Conservation (phyloP, 2,888 invertebrate genomes). For the Neuroscelio doddi region DNA sequence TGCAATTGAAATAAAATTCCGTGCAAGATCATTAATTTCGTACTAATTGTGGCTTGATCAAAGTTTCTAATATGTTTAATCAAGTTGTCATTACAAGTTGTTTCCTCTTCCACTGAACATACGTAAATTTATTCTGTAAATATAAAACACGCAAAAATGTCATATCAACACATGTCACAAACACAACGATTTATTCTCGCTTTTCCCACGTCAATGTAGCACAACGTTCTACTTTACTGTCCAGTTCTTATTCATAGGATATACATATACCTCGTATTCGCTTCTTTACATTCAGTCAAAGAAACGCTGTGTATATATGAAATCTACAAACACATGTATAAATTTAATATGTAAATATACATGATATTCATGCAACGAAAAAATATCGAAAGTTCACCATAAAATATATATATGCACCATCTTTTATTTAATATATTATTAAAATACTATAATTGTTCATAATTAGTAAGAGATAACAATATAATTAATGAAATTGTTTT, state of each 20-base stretch:
- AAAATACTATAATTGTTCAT: no score
- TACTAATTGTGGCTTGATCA: conserved; percentile 7
- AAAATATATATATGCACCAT: background rate
- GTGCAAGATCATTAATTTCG: background rate
- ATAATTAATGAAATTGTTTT: no score
- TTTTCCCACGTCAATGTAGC: conserved; percentile 57
- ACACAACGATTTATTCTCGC: conserved; percentile 45
- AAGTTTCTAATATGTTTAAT: conserved; percentile 24
- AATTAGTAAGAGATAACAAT: no score
- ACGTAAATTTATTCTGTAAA: background rate
- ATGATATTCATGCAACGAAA: background rate
- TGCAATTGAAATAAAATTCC: background rate
- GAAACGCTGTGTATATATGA: background rate
- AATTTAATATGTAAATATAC: background rate
- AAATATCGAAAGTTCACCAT: no score
- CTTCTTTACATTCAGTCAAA: background rate
- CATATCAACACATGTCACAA: conserved; percentile 1
- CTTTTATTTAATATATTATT: no score
- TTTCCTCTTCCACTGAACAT: conserved; percentile 1
- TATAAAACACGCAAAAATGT: background rate
- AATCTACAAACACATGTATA: background rate
- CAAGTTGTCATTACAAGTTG: conserved; percentile 16
- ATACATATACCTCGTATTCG: conserved; percentile 5
- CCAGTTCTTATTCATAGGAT: conserved; percentile 9
- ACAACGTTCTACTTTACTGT: conserved; percentile 60